Evolutionary conservation across 2,888 invertebrate genomes (phyloP).

Genomic region (Trachelus troglodyta): DNA sequence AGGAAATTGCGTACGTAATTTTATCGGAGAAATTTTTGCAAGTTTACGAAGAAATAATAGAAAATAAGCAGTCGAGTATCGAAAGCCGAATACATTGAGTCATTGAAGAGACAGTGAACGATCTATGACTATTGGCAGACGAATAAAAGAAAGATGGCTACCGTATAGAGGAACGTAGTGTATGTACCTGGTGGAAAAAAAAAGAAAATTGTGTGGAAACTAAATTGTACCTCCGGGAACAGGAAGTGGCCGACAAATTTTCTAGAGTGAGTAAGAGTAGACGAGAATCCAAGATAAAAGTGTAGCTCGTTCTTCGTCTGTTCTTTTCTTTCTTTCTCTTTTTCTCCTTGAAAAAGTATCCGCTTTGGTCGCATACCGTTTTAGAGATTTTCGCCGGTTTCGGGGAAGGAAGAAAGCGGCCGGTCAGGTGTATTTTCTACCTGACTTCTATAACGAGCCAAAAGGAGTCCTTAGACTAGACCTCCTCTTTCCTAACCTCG

Average conservation of each 20-base stretch:
- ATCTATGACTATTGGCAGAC: background rate
- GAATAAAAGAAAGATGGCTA: background rate
- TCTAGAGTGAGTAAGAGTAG: background rate
- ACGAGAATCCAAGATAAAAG: background rate
- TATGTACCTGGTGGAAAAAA: background rate
- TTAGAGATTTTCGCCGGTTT: conserved; percentile 1
- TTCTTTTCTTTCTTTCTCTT: background rate
- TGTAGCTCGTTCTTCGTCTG: background rate
- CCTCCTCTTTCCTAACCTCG: background rate
- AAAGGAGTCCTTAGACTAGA: background rate
- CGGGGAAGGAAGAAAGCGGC: background rate
- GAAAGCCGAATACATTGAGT: background rate
- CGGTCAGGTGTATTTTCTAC: conserved; percentile 7
- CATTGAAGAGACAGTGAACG: background rate
- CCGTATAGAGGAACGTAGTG: background rate
- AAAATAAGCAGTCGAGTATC: background rate
- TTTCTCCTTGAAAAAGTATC: background rate
- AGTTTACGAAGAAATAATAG: background rate
- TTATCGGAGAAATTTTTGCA: background rate
- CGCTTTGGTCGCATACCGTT: background rate
- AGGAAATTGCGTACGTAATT: background rate
- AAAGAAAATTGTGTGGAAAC: background rate
- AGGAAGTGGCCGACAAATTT: background rate
- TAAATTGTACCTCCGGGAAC: background rate
- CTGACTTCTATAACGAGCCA: background rate